phyloP scores from a whole-genome alignment of 2,113 vertebrate genomes.

The Cervus canadensis region DNA sequence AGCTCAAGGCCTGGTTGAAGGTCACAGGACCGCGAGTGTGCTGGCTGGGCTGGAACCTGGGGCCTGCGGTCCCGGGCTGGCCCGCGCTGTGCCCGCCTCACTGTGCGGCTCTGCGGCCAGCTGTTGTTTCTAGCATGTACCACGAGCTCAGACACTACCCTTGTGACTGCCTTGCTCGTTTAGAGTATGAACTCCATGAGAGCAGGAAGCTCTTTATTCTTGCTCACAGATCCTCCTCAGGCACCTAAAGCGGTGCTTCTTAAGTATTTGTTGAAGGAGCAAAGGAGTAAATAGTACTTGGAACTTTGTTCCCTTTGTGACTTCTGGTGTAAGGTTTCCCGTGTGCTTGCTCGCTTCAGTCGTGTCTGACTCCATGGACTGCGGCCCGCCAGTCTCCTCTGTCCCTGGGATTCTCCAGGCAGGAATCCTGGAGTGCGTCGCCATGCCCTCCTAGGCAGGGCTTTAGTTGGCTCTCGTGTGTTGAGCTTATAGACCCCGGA shows the following conservation, averaged over 20 bases:
- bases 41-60: neutral
- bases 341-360: neutral
- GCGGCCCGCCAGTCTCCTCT: neutral
- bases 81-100: accelerated
- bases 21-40: neutral
- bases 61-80: neutral
- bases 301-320: neutral
- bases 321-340: neutral
- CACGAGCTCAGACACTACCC: too few species aligned
- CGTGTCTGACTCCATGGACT: neutral
- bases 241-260: neutral
- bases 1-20: too few species aligned
- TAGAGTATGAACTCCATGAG: neutral
- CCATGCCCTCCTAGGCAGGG: neutral
- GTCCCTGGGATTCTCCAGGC: neutral
- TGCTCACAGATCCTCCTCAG: neutral
- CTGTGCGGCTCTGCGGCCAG: neutral
- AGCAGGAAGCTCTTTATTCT: neutral
- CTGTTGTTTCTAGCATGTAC: neutral
- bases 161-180: neutral
- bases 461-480: neutral
- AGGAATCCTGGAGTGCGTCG: neutral
- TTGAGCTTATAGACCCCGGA: neutral
- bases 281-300: neutral
- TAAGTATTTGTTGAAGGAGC: neutral